These are phyloP conservation scores for Lithobates sylvaticus DNA, from an alignment of 2,797 vertebrate species.

Conservation along the genomic window DNA sequence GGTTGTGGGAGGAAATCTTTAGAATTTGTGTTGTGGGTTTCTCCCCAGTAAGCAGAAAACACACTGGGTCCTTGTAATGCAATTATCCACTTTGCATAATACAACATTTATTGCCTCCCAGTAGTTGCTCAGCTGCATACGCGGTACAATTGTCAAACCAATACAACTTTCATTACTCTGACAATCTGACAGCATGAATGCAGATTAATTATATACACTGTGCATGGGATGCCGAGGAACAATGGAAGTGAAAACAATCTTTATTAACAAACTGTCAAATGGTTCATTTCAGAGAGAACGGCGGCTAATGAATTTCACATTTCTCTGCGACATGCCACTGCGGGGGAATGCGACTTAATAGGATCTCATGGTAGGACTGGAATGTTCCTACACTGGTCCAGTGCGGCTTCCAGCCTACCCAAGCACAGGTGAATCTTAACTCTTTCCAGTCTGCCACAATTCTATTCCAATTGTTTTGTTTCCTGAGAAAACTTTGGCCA, in stretches of 20 bases:
- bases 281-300: slow-evolving; percentile 11
- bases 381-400: slow-evolving; percentile 42
- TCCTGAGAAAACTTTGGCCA: not conserved
- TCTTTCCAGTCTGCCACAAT: not conserved
- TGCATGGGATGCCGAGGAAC: not conserved
- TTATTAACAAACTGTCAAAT: slow-evolving; percentile 47
- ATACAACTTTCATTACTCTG: slow-evolving; percentile 1
- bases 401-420: slow-evolving; percentile 14
- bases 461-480: not conserved
- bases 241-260: slow-evolving; percentile 19
- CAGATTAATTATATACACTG: slow-evolving; percentile 13
- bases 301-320: slow-evolving; percentile 51
- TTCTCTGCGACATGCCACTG: slow-evolving; percentile 56
- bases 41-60: not conserved
- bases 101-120: not conserved
- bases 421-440: slow-evolving; percentile 26
- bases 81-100: not conserved
- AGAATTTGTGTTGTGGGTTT: not conserved
- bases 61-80: not conserved
- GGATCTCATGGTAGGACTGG: slow-evolving; percentile 53
- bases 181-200: not conserved
- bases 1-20: not conserved
- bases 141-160: not conserved
- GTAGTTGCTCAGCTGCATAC: not conserved
- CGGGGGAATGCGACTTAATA: slow-evolving; percentile 55